phyloP scores from a whole-genome alignment of 2,113 vertebrate species.

The Phalacrocorax aristotelis region DNA sequence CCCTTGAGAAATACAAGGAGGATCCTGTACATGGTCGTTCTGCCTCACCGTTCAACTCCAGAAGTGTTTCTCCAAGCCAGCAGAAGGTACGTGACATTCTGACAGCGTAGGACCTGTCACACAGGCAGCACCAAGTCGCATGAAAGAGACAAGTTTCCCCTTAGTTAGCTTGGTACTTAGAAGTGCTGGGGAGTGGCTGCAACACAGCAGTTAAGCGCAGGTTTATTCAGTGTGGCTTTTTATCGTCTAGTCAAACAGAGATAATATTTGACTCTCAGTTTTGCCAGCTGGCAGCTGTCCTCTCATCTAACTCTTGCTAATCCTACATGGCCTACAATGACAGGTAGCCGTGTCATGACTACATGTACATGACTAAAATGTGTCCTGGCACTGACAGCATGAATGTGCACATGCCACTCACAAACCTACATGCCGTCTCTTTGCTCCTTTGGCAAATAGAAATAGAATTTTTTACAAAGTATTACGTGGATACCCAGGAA shows the following conservation, averaged over 20 bases:
- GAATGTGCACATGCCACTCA: background rate
- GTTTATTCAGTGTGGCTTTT: background rate
- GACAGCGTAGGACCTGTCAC: rapidly evolving
- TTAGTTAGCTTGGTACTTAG: background rate
- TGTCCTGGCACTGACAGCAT: background rate
- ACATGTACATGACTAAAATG: background rate
- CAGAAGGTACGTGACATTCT: slow-evolving; percentile 14
- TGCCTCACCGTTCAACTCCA: background rate
- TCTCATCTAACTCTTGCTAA: background rate
- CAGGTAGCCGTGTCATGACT: background rate
- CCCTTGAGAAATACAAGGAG: slow-evolving; percentile 31
- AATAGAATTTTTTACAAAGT: background rate
- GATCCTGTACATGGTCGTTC: background rate
- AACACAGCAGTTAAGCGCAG: background rate
- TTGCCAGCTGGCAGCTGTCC: background rate
- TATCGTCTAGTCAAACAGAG: background rate
- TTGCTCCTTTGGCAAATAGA: background rate
- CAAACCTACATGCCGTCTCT: rapidly evolving
- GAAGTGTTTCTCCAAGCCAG: slow-evolving; percentile 32
- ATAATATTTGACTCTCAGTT: background rate
- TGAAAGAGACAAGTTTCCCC: background rate
- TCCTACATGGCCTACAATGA: background rate
- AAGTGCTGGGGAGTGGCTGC: background rate
- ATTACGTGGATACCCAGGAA: background rate
- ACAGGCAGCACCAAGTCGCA: background rate